A percentile compares a stretch with the other conserved stretches of the same genome.
Conservation (phyloP, 2,113 vertebrate species). For the Cavia porcellus region DNA sequence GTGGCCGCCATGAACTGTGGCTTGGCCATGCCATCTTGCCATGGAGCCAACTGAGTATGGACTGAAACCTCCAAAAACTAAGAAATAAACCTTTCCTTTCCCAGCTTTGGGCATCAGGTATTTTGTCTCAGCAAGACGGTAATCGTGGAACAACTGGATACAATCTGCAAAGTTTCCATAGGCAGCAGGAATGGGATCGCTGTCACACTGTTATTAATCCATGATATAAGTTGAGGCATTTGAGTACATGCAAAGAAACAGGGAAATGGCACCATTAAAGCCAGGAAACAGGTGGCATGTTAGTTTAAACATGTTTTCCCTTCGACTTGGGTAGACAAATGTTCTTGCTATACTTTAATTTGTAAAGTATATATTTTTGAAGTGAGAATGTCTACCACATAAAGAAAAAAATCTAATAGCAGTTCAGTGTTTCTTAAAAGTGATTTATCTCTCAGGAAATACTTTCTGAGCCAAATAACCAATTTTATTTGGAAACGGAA, state of each 20-base stretch:
- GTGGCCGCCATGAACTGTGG: too few relatives aligned
- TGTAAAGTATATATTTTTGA: constrained; percentile 69
- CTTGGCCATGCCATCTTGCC: too few relatives aligned
- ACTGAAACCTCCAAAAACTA: too few relatives aligned
- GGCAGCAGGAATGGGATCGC: constrained; percentile 61
- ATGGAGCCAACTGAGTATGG: too few relatives aligned
- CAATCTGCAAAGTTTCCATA: constrained; percentile 65
- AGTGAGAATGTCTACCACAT: constrained; percentile 41
- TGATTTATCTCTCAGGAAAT: constrained; percentile 31
- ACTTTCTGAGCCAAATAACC: constrained; percentile 69
- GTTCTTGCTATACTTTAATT: constrained; percentile 70
- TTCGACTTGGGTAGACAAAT: constrained; percentile 76
- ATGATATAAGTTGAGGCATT: background rate
- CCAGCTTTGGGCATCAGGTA: too few relatives aligned
- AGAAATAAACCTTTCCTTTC: too few relatives aligned
- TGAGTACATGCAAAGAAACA: constrained; percentile 40
- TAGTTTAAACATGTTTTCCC: constrained; percentile 60
- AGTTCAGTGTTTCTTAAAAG: constrained; percentile 64
- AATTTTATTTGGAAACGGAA: constrained; percentile 71
- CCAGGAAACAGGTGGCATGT: constrained; percentile 70
- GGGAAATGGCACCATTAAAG: constrained; percentile 34
- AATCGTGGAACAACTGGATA: constrained; percentile 60
- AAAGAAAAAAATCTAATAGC: constrained; percentile 62
- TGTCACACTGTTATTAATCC: constrained; percentile 71
- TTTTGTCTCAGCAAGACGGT: too few relatives aligned